Percentiles rank a stretch among this genome's conserved stretches.
These are phyloP conservation scores for Ammospiza caudacuta DNA, from an alignment of 2,113 vertebrate genomes.

Conservation along the genomic window DNA sequence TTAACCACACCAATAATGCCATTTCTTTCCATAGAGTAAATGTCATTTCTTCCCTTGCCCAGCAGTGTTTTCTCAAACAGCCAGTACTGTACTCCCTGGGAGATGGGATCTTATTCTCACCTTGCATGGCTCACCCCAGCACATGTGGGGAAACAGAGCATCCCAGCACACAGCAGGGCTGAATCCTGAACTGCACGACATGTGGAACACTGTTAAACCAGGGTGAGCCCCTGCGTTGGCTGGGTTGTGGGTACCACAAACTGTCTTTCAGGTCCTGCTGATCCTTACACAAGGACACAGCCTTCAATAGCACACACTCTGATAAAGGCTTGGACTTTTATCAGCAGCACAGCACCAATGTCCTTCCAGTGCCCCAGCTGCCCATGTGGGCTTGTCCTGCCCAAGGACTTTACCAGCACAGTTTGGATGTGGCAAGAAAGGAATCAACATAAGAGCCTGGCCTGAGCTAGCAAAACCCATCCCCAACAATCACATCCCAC, in stretches of 20 bases:
- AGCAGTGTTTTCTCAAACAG: not conserved
- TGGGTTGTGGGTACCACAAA: not conserved
- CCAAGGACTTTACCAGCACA: not conserved
- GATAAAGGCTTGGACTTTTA: not conserved
- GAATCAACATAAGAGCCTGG: not conserved
- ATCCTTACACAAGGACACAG: not conserved
- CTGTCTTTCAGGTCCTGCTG: not conserved
- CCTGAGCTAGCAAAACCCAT: not conserved
- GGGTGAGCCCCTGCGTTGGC: not conserved
- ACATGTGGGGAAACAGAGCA: not conserved
- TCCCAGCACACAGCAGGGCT: not conserved
- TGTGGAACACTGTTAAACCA: not conserved
- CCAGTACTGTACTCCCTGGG: not conserved
- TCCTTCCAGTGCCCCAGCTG: not conserved
- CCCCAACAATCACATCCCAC: not conserved
- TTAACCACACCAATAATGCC: not conserved
- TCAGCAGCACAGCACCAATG: not conserved
- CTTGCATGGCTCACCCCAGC: rapidly evolving
- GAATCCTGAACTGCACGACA: not conserved
- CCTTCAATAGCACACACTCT: not conserved
- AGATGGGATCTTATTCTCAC: not conserved
- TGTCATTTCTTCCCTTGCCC: not conserved
- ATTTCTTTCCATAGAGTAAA: not conserved
- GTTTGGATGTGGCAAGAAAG: not conserved
- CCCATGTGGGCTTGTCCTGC: rapidly evolving